A percentile compares a stretch with the other conserved stretches of the same genome.
phyloP scores from a whole-genome alignment of 2,888 invertebrate genomes.

The Heliconius sara region DNA sequence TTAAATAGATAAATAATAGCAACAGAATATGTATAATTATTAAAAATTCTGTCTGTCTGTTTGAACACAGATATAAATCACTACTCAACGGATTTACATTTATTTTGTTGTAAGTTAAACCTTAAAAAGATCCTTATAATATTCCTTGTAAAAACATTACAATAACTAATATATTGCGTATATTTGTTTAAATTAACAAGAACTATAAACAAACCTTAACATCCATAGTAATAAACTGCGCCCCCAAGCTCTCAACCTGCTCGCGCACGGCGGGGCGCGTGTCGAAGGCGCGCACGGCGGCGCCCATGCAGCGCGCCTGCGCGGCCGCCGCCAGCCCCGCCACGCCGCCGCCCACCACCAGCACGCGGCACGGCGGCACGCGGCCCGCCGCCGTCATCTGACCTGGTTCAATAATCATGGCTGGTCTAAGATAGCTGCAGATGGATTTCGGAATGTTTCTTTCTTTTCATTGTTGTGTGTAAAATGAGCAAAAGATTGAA shows the following conservation, averaged over 20 bases:
- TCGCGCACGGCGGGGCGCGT: slow-evolving; percentile 92
- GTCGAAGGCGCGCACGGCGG: slow-evolving; percentile 94
- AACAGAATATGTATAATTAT: neutral
- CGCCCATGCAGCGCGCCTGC: slow-evolving; percentile 94
- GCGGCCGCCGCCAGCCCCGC: slow-evolving; percentile 94
- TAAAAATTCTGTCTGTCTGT: neutral
- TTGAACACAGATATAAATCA: too few species aligned
- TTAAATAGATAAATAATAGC: neutral
- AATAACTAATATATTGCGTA: too few species aligned
- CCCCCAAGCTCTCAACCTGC: slow-evolving; percentile 94
- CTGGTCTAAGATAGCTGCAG: neutral
- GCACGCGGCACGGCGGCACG: slow-evolving; percentile 94
- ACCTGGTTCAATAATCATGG: slow-evolving; percentile 71
- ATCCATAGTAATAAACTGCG: slow-evolving; percentile 92
- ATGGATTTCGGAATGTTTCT: neutral
- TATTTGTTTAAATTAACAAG: too few species aligned
- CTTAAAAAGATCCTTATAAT: neutral
- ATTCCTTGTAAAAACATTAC: neutral
- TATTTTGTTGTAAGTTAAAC: neutral
- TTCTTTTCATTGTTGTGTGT: neutral
- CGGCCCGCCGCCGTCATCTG: slow-evolving; percentile 96
- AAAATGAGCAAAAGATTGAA: neutral
- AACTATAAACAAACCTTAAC: slow-evolving; percentile 83
- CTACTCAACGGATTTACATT: neutral
- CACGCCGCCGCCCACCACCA: slow-evolving; percentile 95